phyloP scores from a whole-genome alignment of 2,888 invertebrate species.

The Drosophila peninsularis region DNA sequence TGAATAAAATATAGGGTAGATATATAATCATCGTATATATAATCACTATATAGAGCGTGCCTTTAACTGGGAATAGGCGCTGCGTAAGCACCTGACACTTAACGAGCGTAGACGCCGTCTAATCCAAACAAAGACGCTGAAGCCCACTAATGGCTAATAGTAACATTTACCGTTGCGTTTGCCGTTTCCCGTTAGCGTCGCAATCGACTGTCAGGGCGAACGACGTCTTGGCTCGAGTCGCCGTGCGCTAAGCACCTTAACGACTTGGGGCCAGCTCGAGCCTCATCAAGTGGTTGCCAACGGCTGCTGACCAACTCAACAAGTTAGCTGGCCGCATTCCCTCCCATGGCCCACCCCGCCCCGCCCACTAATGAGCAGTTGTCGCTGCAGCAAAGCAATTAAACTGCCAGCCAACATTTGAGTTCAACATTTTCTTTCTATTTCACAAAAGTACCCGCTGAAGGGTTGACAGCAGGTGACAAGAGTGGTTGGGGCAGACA shows the following conservation, averaged over 20 bases:
- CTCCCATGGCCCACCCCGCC: background rate
- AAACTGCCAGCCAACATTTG: constrained; percentile 61
- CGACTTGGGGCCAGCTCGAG: constrained; percentile 46
- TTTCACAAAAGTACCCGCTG: constrained; percentile 18
- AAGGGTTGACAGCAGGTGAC: constrained; percentile 30
- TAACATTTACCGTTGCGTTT: constrained; percentile 27
- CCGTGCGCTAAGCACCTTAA: constrained; percentile 76
- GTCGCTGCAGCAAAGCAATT: constrained; percentile 65
- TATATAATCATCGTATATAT: background rate
- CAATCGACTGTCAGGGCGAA: constrained; percentile 13
- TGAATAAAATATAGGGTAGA: background rate
- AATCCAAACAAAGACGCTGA: constrained; percentile 61
- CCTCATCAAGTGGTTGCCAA: constrained; percentile 40
- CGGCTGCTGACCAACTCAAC: constrained; percentile 58
- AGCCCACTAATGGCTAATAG: constrained; percentile 64
- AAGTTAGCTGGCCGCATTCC: constrained; percentile 27
- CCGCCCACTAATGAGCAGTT: constrained; percentile 67
- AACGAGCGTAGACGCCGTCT: constrained; percentile 28
- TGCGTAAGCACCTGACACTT: constrained; percentile 34
- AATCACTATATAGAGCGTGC: background rate
- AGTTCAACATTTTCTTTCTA: constrained; percentile 50
- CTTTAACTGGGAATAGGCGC: constrained; percentile 4
- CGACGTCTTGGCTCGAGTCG: constrained; percentile 28
- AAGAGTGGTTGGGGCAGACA: background rate
- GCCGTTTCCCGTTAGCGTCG: constrained; percentile 12